phyloP scores from a whole-genome alignment of 2,113 vertebrate species.

The Anguilla rostrata region DNA sequence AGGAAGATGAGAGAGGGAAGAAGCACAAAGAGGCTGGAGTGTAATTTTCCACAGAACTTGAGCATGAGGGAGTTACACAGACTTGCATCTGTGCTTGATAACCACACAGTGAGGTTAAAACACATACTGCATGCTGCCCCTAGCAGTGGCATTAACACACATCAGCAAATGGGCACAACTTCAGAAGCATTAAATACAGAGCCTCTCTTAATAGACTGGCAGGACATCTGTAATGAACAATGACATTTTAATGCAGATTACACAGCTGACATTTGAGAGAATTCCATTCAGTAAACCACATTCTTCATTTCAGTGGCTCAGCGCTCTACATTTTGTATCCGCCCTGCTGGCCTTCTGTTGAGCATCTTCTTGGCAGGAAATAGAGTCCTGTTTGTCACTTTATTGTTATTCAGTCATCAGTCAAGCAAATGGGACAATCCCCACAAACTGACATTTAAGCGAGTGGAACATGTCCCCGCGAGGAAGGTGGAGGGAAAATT shows the following conservation, averaged over 20 bases:
- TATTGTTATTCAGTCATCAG: neutral
- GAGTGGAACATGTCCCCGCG: neutral
- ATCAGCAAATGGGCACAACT: too few relatives aligned
- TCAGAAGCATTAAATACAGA: too few relatives aligned
- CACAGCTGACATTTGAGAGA: neutral
- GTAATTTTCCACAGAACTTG: too few relatives aligned
- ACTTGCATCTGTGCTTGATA: too few relatives aligned
- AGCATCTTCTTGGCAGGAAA: neutral
- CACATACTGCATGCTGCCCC: too few relatives aligned
- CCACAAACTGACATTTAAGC: neutral
- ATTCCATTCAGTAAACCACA: neutral
- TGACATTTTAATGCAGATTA: neutral
- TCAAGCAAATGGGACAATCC: neutral
- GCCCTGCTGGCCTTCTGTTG: neutral
- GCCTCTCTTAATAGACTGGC: neutral
- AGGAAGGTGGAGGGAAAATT: neutral
- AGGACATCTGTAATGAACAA: neutral
- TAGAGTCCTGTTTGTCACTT: neutral
- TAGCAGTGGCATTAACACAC: too few relatives aligned
- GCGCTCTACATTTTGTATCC: neutral
- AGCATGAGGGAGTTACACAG: too few relatives aligned
- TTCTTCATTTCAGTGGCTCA: neutral
- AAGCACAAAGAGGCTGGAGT: too few relatives aligned
- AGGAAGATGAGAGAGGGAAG: too few relatives aligned
- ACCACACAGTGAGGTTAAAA: too few relatives aligned